phyloP scores from a whole-genome alignment of 1,140 invertebrate genomes.

The Drosophila teissieri region DNA sequence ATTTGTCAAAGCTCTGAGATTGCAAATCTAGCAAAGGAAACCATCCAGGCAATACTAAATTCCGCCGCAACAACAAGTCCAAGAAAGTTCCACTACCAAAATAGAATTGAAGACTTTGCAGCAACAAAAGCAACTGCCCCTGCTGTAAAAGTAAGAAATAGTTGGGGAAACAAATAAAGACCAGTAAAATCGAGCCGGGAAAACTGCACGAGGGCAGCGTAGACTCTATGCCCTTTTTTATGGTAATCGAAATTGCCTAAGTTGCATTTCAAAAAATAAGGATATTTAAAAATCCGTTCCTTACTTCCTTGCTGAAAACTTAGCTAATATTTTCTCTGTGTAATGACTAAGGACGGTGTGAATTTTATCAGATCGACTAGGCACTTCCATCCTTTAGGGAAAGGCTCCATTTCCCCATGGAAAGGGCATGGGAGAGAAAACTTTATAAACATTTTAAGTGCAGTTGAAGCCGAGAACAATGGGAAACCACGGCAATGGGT shows the following conservation, averaged over 20 bases:
- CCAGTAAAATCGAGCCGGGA: slow-evolving; percentile 24
- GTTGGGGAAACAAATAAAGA: slow-evolving; percentile 56
- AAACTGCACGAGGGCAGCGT: not conserved
- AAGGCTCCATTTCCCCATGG: not conserved
- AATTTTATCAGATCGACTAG: not conserved
- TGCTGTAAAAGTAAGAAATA: slow-evolving; percentile 22
- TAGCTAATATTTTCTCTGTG: not conserved
- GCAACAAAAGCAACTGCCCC: slow-evolving; percentile 21
- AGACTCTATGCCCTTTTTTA: slow-evolving; percentile 3
- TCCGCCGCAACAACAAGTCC: slow-evolving; percentile 11
- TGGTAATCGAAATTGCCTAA: not conserved
- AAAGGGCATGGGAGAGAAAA: slow-evolving; percentile 27
- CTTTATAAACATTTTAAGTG: slow-evolving; percentile 79
- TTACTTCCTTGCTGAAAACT: not conserved
- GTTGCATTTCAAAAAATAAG: not conserved
- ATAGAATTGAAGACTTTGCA: slow-evolving; percentile 54
- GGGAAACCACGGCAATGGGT: slow-evolving; percentile 56
- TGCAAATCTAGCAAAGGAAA: slow-evolving; percentile 24
- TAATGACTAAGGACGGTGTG: not conserved
- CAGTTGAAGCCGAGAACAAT: slow-evolving; percentile 49
- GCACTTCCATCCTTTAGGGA: not conserved
- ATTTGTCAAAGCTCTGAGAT: slow-evolving; percentile 21
- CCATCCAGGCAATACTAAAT: slow-evolving; percentile 8
- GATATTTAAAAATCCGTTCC: no score
- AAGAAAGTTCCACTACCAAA: slow-evolving; percentile 39